Base-by-base conservation (phyloP, 1,140 invertebrate genomes). In the Drosophila rufa region DNA sequence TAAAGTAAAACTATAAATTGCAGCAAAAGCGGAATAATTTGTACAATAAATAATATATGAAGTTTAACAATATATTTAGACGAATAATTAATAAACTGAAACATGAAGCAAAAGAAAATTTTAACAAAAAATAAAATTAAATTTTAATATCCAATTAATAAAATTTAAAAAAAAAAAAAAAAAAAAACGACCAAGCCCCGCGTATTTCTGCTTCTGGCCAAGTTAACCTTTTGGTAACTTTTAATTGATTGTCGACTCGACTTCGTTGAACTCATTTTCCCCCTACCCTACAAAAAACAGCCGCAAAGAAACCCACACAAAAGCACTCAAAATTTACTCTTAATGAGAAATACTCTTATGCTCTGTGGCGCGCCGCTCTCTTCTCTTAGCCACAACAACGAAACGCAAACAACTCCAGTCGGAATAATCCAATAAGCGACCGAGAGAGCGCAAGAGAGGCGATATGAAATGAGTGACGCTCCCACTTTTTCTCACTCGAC, bases 401-500 rank as follows among this genome's bases (percentile, higher is more conserved):
- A 17, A 38, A 11, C 27, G 53, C 19, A 58, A 19, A 22, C 17
- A 80, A 81, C 82, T 84, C 82, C 81, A 84, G 68, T 43, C 48
- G 43, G 48, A 57, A 65, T 66, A 83, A 58, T 65, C 81, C 82
- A 84, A 84, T 84, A 84, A 48, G 76, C 19, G 40, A 30, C 19
- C 14, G 40, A 25, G 40, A 66, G 46, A 59, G 59, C 36, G 36
- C 8, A 11, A 46, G 46, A 58, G 50, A 27, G 47, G 62, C 43
- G 47, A 53, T 27, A 43, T 2, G n/a, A 25, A 33, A 33, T 47
- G 33, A 30, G 60, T 36, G 50, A 25, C 22, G 22, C 22, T 25
- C 22, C 22, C 22, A 25, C 3, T 25, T 25, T 25, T 25, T 25
- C 22, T 25, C 22, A 25, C 22, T 25, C 22, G 22, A 25, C 22